Evolutionary conservation across 92 coral and sea anemone species (phyloP).

Genomic region (Phenganax subtilis): DNA sequence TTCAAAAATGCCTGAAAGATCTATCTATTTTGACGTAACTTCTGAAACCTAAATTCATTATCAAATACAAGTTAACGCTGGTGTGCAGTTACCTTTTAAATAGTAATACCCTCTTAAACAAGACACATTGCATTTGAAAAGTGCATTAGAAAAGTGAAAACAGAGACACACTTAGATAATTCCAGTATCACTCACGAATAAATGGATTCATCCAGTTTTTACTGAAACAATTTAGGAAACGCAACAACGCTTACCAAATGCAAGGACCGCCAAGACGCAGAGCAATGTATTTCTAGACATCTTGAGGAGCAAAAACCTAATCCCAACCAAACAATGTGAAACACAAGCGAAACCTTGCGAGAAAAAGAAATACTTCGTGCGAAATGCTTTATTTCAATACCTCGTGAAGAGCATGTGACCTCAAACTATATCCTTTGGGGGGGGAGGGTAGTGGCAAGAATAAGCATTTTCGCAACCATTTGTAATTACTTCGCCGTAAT

Average conservation of each 20-base stretch:
- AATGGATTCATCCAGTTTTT: background rate
- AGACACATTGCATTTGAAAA: background rate
- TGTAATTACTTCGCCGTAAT: background rate
- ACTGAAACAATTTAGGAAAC: background rate
- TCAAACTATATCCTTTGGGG: background rate
- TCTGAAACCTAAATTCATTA: background rate
- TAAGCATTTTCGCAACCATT: background rate
- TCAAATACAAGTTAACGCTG: background rate
- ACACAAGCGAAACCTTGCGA: background rate
- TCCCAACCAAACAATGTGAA: background rate
- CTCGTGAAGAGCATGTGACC: constrained; percentile 20
- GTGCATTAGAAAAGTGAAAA: background rate
- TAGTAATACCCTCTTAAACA: background rate
- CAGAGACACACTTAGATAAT: background rate
- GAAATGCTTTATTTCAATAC: background rate
- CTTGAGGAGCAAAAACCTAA: background rate
- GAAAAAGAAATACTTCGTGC: background rate
- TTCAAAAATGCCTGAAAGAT: no score
- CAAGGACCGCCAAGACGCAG: background rate
- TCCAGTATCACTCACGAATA: background rate
- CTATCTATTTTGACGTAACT: no score
- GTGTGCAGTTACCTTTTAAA: background rate
- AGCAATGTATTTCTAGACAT: constrained; percentile 10
- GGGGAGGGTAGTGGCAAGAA: background rate
- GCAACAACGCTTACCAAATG: constrained; percentile 4